phyloP scores from a whole-genome alignment of 2,888 invertebrate genomes.

The Laspeyria flexula region DNA sequence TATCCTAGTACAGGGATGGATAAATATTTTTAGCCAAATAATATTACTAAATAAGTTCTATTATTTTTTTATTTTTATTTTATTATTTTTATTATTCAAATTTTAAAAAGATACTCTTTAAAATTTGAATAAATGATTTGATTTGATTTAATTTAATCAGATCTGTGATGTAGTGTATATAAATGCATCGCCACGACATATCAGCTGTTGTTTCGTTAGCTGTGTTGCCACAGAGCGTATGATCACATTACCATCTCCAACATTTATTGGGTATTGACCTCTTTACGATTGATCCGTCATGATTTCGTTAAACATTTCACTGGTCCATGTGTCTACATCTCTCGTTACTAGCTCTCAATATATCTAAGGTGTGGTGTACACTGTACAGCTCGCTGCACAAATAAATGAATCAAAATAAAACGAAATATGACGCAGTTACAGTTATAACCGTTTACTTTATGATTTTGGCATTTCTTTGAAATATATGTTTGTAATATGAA shows the following conservation, averaged over 20 bases:
- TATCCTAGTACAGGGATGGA: too few relatives aligned
- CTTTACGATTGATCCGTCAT: conserved; percentile 42
- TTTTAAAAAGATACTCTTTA: too few relatives aligned
- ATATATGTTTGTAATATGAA: not conserved
- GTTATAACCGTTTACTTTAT: not conserved
- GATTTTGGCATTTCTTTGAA: not conserved
- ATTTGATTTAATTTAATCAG: too few relatives aligned
- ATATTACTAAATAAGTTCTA: too few relatives aligned
- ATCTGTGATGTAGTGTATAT: too few relatives aligned
- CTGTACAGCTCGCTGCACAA: not conserved
- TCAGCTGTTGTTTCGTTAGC: not conserved
- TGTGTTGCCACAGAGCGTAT: not conserved
- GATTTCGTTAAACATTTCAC: conserved; percentile 23
- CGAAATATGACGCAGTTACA: conserved; percentile 11
- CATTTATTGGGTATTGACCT: conserved; percentile 52
- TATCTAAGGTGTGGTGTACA: too few relatives aligned
- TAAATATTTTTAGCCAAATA: too few relatives aligned
- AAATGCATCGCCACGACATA: not conserved
- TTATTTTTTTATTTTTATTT: too few relatives aligned
- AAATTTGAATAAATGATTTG: too few relatives aligned
- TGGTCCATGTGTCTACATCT: not conserved
- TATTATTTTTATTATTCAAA: too few relatives aligned
- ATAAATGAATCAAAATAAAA: conserved; percentile 3
- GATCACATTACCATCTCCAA: not conserved
- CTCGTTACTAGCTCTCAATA: not conserved